Evolutionary conservation across 1,140 invertebrate genomes (phyloP).

Genomic region (Coenobita brevimanus): DNA sequence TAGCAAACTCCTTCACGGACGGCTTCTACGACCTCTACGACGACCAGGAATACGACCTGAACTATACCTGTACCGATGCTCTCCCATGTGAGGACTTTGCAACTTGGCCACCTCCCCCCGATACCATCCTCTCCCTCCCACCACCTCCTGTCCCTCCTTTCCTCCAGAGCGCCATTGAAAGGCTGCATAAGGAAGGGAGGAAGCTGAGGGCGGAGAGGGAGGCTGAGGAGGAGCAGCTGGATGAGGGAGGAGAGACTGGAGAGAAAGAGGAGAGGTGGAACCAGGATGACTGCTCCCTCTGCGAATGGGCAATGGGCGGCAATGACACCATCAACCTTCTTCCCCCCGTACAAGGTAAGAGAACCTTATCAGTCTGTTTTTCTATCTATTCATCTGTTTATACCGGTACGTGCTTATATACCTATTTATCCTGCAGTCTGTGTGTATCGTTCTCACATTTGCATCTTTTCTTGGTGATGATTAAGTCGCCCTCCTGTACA

Average conservation of each 20-base stretch:
- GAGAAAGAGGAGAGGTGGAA: constrained; percentile 12
- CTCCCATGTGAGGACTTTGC: constrained; percentile 48
- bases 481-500: too few relatives aligned
- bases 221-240: background rate
- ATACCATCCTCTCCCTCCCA: constrained; percentile 53
- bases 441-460: too few relatives aligned
- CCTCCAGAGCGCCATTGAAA: constrained; percentile 43
- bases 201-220: constrained; percentile 10
- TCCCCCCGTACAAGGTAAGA: constrained; percentile 48
- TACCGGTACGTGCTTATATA: too few relatives aligned
- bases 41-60: constrained; percentile 44
- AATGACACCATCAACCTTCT: constrained; percentile 57
- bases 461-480: too few relatives aligned
- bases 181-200: constrained; percentile 47
- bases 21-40: constrained; percentile 38
- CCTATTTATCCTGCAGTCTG: too few relatives aligned
- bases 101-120: constrained; percentile 37
- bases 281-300: constrained; percentile 29
- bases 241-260: constrained; percentile 1
- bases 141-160: constrained; percentile 57
- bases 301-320: constrained; percentile 52
- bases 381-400: too few relatives aligned
- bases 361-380: too few relatives aligned
- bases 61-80: constrained; percentile 57
- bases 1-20: constrained; percentile 49